Evolutionary conservation across 2,797 vertebrate species (phyloP).

Genomic region (Heterohyrax brucei): DNA sequence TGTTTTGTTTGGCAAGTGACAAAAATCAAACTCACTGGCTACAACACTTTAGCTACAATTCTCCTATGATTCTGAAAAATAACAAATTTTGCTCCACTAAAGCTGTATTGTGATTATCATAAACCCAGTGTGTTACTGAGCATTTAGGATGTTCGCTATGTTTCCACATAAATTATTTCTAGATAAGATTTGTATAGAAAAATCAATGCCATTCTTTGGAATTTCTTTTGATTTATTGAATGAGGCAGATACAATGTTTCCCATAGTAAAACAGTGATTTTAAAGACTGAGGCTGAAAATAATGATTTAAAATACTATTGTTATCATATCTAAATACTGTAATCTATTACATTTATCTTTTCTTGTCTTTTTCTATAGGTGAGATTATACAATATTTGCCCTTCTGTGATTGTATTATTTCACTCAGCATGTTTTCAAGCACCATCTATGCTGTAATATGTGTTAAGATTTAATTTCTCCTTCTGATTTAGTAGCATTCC

Average conservation of each 20-base stretch:
- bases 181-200: neutral
- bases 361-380: too few species aligned
- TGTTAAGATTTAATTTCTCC: too few species aligned
- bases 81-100: accelerated
- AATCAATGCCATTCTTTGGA: neutral
- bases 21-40: neutral
- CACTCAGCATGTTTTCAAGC: too few species aligned
- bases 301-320: neutral
- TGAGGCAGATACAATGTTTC: neutral
- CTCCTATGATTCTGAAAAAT: neutral
- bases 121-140: neutral
- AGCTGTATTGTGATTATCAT: neutral
- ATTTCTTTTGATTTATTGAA: neutral
- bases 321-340: neutral
- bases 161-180: constrained; percentile 22
- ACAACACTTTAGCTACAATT: neutral
- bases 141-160: neutral
- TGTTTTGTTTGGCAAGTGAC: too few species aligned
- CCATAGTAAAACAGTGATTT: neutral
- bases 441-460: too few species aligned
- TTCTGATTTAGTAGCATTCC: too few species aligned
- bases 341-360: neutral
- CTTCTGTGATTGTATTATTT: too few species aligned
- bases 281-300: neutral
- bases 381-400: too few species aligned